Evolutionary conservation across 1,140 invertebrate genomes (phyloP).

Genomic region (Muscidifurax raptorellus): DNA sequence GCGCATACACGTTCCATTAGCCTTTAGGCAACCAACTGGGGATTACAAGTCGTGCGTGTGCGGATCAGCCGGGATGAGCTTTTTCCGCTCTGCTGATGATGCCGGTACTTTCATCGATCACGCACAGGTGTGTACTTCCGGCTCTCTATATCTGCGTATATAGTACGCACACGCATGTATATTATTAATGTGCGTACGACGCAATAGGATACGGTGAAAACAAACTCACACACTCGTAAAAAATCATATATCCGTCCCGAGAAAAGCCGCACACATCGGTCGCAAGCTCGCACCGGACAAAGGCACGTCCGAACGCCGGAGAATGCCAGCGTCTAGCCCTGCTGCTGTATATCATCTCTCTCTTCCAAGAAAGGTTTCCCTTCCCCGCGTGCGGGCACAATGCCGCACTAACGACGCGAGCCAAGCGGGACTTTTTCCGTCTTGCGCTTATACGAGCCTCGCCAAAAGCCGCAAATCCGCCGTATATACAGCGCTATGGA

Average conservation of each 20-base stretch:
- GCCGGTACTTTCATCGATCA: neutral
- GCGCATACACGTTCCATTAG: slow-evolving; percentile 17
- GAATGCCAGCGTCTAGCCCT: neutral
- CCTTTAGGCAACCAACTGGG: neutral
- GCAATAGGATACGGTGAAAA: no score
- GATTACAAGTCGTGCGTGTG: slow-evolving; percentile 40
- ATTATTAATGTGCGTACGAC: no score
- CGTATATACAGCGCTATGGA: neutral
- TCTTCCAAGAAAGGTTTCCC: slow-evolving; percentile 13
- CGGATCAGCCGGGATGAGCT: slow-evolving; percentile 11
- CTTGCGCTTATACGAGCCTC: neutral
- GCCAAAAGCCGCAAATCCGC: neutral
- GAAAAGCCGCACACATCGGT: no score
- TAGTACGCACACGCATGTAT: neutral
- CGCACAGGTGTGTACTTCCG: no score
- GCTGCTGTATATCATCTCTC: slow-evolving; percentile 23
- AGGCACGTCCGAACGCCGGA: neutral
- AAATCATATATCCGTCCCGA: no score
- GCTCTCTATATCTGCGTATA: no score
- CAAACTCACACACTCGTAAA: no score
- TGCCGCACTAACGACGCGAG: slow-evolving; percentile 34
- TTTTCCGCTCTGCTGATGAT: neutral
- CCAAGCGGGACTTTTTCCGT: neutral
- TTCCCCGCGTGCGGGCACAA: neutral
- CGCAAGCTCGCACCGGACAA: neutral